Evolutionary conservation across 2,113 vertebrate species (phyloP).

Genomic region (Coracopsis vasa): DNA sequence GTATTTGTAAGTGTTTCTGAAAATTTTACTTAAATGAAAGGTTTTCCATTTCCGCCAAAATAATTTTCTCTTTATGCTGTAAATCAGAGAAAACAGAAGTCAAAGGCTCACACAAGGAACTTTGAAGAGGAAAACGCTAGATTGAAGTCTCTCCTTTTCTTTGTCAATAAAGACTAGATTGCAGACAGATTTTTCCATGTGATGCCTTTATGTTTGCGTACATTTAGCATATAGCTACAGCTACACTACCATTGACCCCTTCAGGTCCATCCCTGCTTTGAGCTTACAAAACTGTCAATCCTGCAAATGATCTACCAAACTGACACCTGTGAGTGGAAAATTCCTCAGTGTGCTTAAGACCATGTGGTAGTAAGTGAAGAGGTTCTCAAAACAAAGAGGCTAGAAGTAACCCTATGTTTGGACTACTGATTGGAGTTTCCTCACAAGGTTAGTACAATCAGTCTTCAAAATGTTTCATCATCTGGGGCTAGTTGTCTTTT

Average conservation of each 20-base stretch:
- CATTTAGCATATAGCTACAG: not conserved
- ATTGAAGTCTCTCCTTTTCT: not conserved
- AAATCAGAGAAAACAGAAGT: not conserved
- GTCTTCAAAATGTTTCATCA: not conserved
- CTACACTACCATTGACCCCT: not conserved
- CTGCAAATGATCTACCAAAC: not conserved
- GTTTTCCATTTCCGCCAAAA: not conserved
- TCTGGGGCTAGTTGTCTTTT: not conserved
- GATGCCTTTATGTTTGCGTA: not conserved
- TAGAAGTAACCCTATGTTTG: not conserved
- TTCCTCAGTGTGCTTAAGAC: not conserved
- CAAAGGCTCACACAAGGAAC: not conserved
- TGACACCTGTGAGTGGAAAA: not conserved
- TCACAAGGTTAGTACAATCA: not conserved
- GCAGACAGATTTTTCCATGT: not conserved
- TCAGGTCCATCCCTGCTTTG: not conserved
- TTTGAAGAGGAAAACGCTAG: not conserved
- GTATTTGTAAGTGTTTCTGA: not conserved
- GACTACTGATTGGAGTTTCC: not conserved
- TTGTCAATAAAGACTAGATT: not conserved
- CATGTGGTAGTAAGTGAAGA: not conserved
- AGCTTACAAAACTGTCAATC: not conserved
- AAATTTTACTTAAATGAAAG: not conserved
- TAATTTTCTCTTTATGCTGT: not conserved
- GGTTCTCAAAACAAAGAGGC: conserved; percentile 1